A percentile compares a stretch with the other conserved stretches of the same genome.
Conservation (phyloP, 1,140 invertebrate species). For the Chironomus striatipennis region DNA sequence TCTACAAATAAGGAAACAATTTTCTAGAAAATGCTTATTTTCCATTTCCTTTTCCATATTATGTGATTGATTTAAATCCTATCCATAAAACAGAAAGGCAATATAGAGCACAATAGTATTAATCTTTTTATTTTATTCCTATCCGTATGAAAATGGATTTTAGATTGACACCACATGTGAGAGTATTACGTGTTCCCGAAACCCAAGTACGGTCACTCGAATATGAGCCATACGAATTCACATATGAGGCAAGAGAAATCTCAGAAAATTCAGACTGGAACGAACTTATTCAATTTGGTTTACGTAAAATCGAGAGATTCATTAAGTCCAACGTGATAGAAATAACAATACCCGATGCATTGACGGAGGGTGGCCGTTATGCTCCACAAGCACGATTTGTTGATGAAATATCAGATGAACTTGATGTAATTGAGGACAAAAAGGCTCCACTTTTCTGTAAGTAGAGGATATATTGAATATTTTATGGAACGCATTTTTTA, state of each 20-base stretch:
- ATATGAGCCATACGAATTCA: slow-evolving; percentile 58
- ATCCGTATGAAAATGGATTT: slow-evolving; percentile 24
- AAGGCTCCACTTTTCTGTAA: slow-evolving; percentile 68
- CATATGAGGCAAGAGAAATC: slow-evolving; percentile 48
- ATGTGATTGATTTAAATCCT: too few relatives aligned
- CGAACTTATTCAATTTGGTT: slow-evolving; percentile 61
- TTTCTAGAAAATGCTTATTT: too few relatives aligned
- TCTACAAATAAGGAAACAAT: too few relatives aligned
- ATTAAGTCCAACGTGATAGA: slow-evolving; percentile 67
- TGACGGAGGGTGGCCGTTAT: slow-evolving; percentile 60
- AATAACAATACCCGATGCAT: slow-evolving; percentile 56
- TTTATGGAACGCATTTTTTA: too few relatives aligned
- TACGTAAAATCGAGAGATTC: slow-evolving; percentile 61
- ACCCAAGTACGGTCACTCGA: slow-evolving; percentile 51
- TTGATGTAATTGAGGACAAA: slow-evolving; percentile 70
- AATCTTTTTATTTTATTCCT: not conserved
- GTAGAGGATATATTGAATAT: too few relatives aligned
- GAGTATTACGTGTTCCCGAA: slow-evolving; percentile 55
- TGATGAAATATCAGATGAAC: slow-evolving; percentile 71
- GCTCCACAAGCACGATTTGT: slow-evolving; percentile 60
- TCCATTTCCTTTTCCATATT: too few relatives aligned
- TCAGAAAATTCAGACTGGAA: slow-evolving; percentile 69
- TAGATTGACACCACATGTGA: slow-evolving; percentile 58
- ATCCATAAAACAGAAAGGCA: too few relatives aligned
- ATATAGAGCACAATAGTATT: too few relatives aligned